Conservation (phyloP, 1,140 invertebrate species). For the Thaumetopoea pityocampa region DNA sequence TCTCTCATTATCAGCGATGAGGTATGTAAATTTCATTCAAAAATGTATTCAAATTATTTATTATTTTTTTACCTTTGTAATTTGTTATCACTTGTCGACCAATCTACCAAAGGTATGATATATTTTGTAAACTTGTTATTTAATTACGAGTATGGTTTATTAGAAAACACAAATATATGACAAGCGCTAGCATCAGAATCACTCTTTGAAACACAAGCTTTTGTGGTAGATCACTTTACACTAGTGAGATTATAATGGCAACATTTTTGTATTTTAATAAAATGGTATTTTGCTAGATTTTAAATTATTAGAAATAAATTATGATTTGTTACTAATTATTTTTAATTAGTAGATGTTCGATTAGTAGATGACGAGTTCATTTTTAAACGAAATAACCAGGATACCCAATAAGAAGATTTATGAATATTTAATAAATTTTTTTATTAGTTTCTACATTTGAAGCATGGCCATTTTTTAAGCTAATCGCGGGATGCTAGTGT, state of each 20-base stretch:
- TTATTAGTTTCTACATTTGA: constrained; percentile 7
- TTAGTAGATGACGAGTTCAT: background rate
- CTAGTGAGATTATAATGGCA: too few species aligned
- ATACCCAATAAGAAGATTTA: constrained; percentile 1
- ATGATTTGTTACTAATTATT: too few species aligned
- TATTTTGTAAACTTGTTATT: constrained; percentile 31
- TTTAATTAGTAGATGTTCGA: too few species aligned
- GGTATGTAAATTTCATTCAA: constrained; percentile 76
- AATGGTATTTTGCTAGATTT: too few species aligned
- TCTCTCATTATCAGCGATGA: constrained; percentile 95
- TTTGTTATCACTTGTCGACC: constrained; percentile 29
- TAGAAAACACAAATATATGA: constrained; percentile 6
- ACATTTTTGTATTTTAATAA: too few species aligned
- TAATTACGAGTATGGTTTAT: constrained; percentile 42
- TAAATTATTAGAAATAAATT: too few species aligned
- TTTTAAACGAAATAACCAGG: background rate
- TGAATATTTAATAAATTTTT: constrained; percentile 5
- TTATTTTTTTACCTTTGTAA: constrained; percentile 20
- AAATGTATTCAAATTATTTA: constrained; percentile 3
- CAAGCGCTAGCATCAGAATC: constrained; percentile 17
- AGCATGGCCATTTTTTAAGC: constrained; percentile 8
- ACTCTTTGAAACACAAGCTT: constrained; percentile 19
- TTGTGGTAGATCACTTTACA: constrained; percentile 4
- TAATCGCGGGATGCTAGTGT: constrained; percentile 2
- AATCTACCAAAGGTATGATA: constrained; percentile 48